phyloP scores from a whole-genome alignment of 2,888 invertebrate genomes.

The Blomia tropicalis region DNA sequence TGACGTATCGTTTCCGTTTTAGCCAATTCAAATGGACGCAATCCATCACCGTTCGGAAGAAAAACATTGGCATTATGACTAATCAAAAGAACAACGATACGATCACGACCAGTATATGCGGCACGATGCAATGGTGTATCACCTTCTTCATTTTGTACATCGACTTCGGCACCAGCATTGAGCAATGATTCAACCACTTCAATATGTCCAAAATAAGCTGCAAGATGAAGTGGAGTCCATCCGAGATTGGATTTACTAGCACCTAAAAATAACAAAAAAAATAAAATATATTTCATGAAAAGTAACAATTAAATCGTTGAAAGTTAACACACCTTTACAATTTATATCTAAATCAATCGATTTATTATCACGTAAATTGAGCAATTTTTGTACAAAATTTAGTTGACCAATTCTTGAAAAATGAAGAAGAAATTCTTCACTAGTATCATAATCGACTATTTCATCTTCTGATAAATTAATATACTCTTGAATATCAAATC shows the following conservation, averaged over 20 bases:
- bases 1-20: slow-evolving; percentile 44
- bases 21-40: slow-evolving; percentile 44
- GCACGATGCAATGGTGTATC: slow-evolving; percentile 53
- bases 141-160: slow-evolving; percentile 48
- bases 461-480: not conserved
- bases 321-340: slow-evolving; percentile 56
- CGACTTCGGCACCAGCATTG: slow-evolving; percentile 44
- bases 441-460: slow-evolving; percentile 33
- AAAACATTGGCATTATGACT: slow-evolving; percentile 48
- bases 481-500: slow-evolving; percentile 3
- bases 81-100: slow-evolving; percentile 46
- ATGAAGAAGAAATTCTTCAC: slow-evolving; percentile 45
- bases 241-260: slow-evolving; percentile 49
- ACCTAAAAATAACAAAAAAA: slow-evolving; percentile 37
- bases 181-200: slow-evolving; percentile 44
- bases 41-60: slow-evolving; percentile 49
- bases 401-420: slow-evolving; percentile 48
- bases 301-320: too few species aligned
- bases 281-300: slow-evolving; percentile 15
- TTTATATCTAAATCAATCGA: slow-evolving; percentile 46
- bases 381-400: slow-evolving; percentile 22
- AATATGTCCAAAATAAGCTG: slow-evolving; percentile 50
- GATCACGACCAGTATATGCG: slow-evolving; percentile 51
- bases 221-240: slow-evolving; percentile 52
- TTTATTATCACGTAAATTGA: slow-evolving; percentile 33